These are phyloP conservation scores for Lepus oiostolus DNA, from an alignment of 2,797 vertebrate species.

Conservation along the genomic window DNA sequence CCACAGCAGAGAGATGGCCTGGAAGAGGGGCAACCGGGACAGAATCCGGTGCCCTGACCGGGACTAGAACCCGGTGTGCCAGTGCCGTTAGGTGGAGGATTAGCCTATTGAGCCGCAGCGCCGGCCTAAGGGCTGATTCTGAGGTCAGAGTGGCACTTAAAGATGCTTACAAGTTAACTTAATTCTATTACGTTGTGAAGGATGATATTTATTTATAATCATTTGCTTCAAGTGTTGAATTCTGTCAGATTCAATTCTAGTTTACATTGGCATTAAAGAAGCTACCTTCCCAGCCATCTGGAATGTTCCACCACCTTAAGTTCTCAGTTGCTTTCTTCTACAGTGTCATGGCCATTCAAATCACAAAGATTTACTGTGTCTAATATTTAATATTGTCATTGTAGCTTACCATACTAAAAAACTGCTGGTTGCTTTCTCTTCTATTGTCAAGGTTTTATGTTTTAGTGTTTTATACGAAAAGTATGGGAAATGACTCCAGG, in stretches of 20 bases:
- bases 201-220: background rate
- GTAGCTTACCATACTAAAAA: background rate
- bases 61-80: no score
- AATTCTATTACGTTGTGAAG: background rate
- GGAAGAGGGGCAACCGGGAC: no score
- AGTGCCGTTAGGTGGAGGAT: no score
- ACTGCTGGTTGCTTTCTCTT: background rate
- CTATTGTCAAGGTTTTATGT: background rate
- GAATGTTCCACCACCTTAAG: background rate
- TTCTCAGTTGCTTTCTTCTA: background rate
- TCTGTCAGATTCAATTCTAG: background rate
- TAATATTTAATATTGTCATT: background rate
- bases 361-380: background rate
- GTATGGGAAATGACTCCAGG: background rate
- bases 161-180: background rate
- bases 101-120: no score
- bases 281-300: background rate
- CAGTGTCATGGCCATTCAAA: background rate
- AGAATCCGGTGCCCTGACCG: no score
- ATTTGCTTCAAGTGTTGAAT: background rate
- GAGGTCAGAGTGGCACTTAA: no score
- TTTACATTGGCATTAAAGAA: background rate
- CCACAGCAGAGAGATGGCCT: no score
- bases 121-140: no score
- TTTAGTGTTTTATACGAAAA: background rate